Conservation (phyloP, 1,140 invertebrate species). For the Akabosia matsudoensis region DNA sequence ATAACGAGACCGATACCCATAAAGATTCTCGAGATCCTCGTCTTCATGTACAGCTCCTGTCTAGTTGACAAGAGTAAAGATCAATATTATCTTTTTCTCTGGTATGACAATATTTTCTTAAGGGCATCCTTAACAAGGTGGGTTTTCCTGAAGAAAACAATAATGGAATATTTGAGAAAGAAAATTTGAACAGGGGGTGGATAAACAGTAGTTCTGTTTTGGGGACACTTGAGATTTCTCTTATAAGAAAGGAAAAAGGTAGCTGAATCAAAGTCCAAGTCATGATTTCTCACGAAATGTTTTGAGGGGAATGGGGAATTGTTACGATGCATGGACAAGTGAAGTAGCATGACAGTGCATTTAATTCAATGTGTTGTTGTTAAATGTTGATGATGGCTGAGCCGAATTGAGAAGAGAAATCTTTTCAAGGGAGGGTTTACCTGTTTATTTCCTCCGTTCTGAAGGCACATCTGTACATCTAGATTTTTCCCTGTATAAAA, state of each 20-base stretch:
- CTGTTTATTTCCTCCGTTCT: neutral
- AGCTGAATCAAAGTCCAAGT: too few species aligned
- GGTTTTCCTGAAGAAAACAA: neutral
- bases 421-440: neutral
- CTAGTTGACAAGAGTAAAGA: neutral
- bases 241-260: too few species aligned
- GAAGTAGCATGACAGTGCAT: slow-evolving; percentile 9
- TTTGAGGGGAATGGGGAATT: neutral
- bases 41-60: neutral
- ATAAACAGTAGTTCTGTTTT: too few species aligned
- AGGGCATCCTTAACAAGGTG: neutral
- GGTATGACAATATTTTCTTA: slow-evolving; percentile 21
- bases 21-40: neutral
- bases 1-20: too few species aligned
- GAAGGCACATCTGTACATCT: too few species aligned
- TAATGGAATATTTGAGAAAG: neutral
- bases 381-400: neutral
- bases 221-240: too few species aligned
- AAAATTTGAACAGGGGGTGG: too few species aligned
- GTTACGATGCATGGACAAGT: neutral
- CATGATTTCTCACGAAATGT: slow-evolving; percentile 3
- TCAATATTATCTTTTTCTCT: slow-evolving; percentile 11
- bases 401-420: neutral
- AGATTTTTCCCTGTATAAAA: neutral
- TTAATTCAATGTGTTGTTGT: slow-evolving; percentile 4